Evolutionary conservation across 2,797 vertebrate genomes (phyloP), one percentile per base, ranked within the genome.

Genomic region (Ambastaia sidthimunki): DNA sequence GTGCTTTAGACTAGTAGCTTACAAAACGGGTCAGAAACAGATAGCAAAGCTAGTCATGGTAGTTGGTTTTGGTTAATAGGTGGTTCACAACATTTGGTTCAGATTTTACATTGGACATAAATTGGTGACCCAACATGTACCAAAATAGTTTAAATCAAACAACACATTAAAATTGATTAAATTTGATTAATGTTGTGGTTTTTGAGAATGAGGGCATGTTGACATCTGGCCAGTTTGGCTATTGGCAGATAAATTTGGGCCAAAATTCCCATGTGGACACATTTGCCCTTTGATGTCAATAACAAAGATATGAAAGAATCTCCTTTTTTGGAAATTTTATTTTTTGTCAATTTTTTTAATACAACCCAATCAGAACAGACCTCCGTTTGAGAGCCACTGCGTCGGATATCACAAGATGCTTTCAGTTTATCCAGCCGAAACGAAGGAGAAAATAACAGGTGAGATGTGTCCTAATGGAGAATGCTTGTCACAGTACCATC

Each of bases 351-450:
- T n/a, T n/a, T n/a, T n/a, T n/a, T n/a, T n/a, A n/a, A n/a, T n/a
- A 62, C 25, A 7, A 31, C 23, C 10, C 28, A 15, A 18, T 50
- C 60, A 63, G 7, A 65, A 41, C 16, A 37, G 62, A 5, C 31
- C 31, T 19, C 18, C 9, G 4, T 25, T 62, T 18, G 59, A 28
- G 28, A 62, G 4, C 28, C 25, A 18, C 31, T 37, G 34, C 11
- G 18, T 37, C 16, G 18, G 9, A 41, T 7, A 19, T n/a, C 31
- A 12, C 4, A 9, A 65, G 34, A 41, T 7, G 31, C 41, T 62
- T 62, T 62, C 6, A 1, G 47, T 52, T 70, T 71, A 63, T 71
- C 62, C 67, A 62, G 9, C 67, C 70, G 15, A 71, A 78, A 78
- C 1, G 52, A 47, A 9, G 5, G 23, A 19, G 15, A 11, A 71